Evolutionary conservation across 2,888 invertebrate species (phyloP).

Genomic region (Spilosoma lubricipeda): DNA sequence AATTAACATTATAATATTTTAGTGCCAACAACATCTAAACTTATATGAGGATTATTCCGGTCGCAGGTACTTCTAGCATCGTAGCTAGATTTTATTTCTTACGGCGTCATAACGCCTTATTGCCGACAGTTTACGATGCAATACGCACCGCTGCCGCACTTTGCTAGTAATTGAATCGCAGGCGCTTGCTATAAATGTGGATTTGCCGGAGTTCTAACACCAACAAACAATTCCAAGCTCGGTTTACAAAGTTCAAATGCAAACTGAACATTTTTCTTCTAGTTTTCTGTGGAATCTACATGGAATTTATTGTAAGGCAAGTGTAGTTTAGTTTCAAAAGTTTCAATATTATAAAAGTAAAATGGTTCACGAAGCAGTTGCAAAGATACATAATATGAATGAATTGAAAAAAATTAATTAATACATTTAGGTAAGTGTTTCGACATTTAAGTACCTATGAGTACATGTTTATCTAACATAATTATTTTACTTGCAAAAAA

Average conservation of each 20-base stretch:
- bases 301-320: constrained; percentile 19
- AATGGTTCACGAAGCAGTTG: too few species aligned
- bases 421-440: too few species aligned
- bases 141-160: constrained; percentile 77
- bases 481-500: too few species aligned
- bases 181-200: constrained; percentile 76
- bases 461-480: too few species aligned
- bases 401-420: too few species aligned
- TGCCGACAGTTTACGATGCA: constrained; percentile 78
- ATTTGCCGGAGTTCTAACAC: constrained; percentile 61
- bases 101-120: constrained; percentile 76
- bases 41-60: constrained; percentile 50
- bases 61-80: constrained; percentile 61
- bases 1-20: neutral
- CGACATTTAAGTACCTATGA: too few species aligned
- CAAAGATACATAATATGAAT: too few species aligned
- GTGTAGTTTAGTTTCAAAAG: neutral
- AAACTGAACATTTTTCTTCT: constrained; percentile 38
- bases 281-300: constrained; percentile 30
- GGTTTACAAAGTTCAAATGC: constrained; percentile 53
- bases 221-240: constrained; percentile 59
- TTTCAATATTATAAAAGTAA: neutral
- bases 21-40: neutral
- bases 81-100: constrained; percentile 64
- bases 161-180: constrained; percentile 82